These are phyloP conservation scores for Gonatopus flavifemur DNA, from an alignment of 1,140 invertebrate species.

Conservation along the genomic window DNA sequence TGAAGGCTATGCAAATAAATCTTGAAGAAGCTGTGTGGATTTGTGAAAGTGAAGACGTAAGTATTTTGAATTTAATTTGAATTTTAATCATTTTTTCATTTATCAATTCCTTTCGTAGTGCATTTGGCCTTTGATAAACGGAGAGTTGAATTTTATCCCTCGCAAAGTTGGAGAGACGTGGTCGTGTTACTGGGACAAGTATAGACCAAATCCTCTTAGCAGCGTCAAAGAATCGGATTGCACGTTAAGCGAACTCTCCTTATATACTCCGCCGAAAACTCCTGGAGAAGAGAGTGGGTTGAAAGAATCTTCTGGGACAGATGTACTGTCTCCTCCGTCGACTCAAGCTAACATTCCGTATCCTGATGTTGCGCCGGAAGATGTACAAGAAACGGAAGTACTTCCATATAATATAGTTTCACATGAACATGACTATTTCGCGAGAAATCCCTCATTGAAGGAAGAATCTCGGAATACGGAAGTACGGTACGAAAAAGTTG, in stretches of 20 bases:
- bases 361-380: background rate
- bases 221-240: background rate
- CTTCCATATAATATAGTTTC: background rate
- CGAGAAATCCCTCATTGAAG: no score
- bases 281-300: background rate
- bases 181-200: conserved; percentile 17
- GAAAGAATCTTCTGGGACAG: background rate
- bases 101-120: conserved; percentile 16
- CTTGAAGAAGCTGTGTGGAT: conserved; percentile 22
- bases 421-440: no score
- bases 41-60: conserved; percentile 22
- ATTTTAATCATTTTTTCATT: background rate
- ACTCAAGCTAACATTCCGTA: no score
- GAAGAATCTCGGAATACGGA: no score
- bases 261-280: conserved; percentile 1
- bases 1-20: conserved; percentile 27
- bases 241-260: background rate
- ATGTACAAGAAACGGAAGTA: background rate
- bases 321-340: background rate
- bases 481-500: no score
- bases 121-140: conserved; percentile 23
- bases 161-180: conserved; percentile 10
- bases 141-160: conserved; percentile 9
- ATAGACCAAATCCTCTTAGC: conserved; percentile 3
- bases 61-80: background rate